Evolutionary conservation across 37 sponge, comb jelly and placozoan genomes (phyloP).

Genomic region (Oscarella lobularis): DNA sequence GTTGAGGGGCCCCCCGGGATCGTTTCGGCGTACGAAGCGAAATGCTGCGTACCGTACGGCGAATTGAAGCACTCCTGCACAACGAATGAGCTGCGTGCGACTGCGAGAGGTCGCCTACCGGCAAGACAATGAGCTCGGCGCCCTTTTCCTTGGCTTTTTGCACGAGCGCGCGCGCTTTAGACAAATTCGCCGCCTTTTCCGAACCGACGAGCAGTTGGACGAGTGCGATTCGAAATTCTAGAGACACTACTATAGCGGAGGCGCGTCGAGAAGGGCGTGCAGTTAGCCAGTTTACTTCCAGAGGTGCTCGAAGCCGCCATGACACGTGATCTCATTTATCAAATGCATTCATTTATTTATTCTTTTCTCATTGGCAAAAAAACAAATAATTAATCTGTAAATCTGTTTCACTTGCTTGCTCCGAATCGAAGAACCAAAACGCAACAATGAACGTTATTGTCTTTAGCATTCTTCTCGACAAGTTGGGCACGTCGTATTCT

Average conservation of each 20-base stretch:
- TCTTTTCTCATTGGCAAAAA: too few species aligned
- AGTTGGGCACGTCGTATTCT: neutral
- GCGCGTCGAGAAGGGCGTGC: too few species aligned
- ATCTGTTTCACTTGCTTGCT: too few species aligned
- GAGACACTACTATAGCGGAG: too few species aligned
- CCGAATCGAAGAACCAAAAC: too few species aligned
- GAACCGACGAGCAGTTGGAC: slow-evolving; percentile 63
- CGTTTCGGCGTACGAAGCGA: slow-evolving; percentile 78
- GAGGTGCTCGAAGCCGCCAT: too few species aligned
- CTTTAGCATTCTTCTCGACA: too few species aligned
- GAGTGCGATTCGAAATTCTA: slow-evolving; percentile 33
- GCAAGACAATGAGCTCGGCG: slow-evolving; percentile 69
- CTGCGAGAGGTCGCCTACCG: slow-evolving; percentile 29
- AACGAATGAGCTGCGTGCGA: neutral
- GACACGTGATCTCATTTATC: too few species aligned
- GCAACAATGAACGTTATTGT: too few species aligned
- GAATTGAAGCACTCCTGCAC: slow-evolving; percentile 91
- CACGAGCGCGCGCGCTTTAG: slow-evolving; percentile 44
- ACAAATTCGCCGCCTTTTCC: slow-evolving; percentile 66
- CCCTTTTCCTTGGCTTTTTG: slow-evolving; percentile 57
- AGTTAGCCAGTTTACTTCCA: too few species aligned
- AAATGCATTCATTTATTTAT: too few species aligned
- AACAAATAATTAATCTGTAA: too few species aligned
- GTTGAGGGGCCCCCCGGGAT: slow-evolving; percentile 67
- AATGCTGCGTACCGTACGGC: slow-evolving; percentile 84